These are phyloP conservation scores for Enhydra lutris DNA, from an alignment of 2,113 vertebrate species.

Conservation along the genomic window DNA sequence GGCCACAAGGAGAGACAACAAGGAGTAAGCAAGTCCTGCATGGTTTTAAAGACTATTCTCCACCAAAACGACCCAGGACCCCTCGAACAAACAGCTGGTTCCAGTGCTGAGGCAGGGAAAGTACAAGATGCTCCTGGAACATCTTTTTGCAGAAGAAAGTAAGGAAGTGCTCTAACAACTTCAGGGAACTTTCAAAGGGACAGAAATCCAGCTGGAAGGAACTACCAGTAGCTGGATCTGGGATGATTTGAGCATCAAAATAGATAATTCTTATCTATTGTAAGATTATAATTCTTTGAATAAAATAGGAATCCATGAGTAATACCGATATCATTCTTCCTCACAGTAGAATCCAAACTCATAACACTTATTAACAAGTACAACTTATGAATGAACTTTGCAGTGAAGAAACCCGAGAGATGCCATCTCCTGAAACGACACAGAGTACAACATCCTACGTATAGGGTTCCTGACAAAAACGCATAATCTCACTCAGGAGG, in stretches of 20 bases:
- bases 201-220: background rate
- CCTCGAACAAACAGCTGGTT: background rate
- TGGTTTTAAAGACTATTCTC: background rate
- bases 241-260: background rate
- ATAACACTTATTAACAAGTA: background rate
- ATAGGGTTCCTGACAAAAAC: background rate
- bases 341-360: background rate
- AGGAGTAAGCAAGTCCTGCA: background rate
- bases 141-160: background rate
- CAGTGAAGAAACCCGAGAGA: background rate
- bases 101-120: background rate
- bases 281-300: background rate
- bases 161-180: background rate
- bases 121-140: background rate
- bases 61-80: background rate
- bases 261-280: background rate
- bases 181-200: background rate
- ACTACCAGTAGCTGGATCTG: background rate
- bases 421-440: background rate
- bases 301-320: background rate
- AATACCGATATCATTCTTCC: background rate
- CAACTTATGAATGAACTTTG: background rate
- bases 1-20: background rate
- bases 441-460: background rate
- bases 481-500: background rate